Conservation (phyloP, 2,113 vertebrate species). For the Galemys pyrenaicus region DNA sequence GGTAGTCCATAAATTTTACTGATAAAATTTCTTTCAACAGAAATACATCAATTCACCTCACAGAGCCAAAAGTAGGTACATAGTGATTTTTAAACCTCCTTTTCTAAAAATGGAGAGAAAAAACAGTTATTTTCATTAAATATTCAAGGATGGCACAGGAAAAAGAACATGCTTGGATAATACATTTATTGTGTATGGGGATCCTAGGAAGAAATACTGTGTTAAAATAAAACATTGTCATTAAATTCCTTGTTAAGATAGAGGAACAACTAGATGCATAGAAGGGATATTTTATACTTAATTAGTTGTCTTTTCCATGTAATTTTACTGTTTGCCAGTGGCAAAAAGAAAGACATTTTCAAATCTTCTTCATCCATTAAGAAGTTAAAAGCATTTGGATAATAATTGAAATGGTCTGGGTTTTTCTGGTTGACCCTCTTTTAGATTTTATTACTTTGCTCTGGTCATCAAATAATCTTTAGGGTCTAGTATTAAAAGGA, state of each 20-base stretch:
- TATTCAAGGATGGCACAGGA: neutral
- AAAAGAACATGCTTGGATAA: neutral
- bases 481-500: neutral
- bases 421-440: neutral
- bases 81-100: neutral
- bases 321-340: neutral
- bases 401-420: neutral
- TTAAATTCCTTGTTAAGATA: neutral
- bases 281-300: neutral
- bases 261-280: neutral
- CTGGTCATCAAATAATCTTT: neutral
- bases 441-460: neutral
- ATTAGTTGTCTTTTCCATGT: neutral
- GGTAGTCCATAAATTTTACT: neutral
- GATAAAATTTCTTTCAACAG: slow-evolving; percentile 42
- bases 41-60: neutral
- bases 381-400: neutral
- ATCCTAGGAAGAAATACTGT: neutral
- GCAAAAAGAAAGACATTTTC: neutral
- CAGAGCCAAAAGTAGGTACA: neutral
- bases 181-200: too few species aligned
- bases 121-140: neutral
- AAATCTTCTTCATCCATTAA: neutral
- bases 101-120: slow-evolving; percentile 1
- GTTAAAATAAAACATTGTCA: neutral